Percentiles rank a stretch among this genome's conserved stretches.
These are phyloP conservation scores for Sebastiscus albofasciatus DNA, from an alignment of 2,797 vertebrate species.

Conservation along the genomic window DNA sequence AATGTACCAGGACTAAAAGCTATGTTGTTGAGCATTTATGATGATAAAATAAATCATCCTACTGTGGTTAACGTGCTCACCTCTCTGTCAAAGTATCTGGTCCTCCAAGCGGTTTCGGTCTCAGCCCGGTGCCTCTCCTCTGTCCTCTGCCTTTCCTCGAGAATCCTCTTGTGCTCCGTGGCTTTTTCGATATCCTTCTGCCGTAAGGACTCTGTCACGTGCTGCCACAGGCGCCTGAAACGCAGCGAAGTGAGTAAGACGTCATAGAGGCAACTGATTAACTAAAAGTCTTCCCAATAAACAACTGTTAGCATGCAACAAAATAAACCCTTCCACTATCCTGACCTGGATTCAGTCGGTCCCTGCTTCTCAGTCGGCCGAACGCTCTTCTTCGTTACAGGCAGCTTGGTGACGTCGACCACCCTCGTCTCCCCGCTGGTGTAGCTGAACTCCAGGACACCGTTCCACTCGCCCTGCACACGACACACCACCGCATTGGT, in stretches of 20 bases:
- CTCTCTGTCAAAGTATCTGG: constrained; percentile 93
- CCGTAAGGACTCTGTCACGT: constrained; percentile 91
- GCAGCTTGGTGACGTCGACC: constrained; percentile 91
- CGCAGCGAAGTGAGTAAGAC: background rate
- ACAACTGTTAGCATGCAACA: too few species aligned
- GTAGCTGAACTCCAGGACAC: constrained; percentile 92
- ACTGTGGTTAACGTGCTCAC: constrained; percentile 67
- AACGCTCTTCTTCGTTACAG: constrained; percentile 90
- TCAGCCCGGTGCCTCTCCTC: constrained; percentile 93
- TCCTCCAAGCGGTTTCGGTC: constrained; percentile 90
- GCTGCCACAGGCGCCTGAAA: constrained; percentile 92
- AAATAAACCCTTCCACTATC: background rate
- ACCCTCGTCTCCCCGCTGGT: constrained; percentile 88
- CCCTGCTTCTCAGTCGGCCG: constrained; percentile 92
- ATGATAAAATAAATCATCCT: background rate
- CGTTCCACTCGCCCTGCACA: constrained; percentile 98
- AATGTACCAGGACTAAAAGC: background rate
- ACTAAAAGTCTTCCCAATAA: too few species aligned
- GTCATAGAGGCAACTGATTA: background rate
- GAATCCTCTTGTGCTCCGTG: constrained; percentile 93
- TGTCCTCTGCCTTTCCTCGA: constrained; percentile 92
- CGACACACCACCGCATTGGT: constrained; percentile 92
- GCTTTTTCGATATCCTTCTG: constrained; percentile 95
- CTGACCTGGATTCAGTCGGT: constrained; percentile 93
- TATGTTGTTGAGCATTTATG: background rate